Conservation (phyloP, 2,888 invertebrate genomes). For the Brenthis hecate region DNA sequence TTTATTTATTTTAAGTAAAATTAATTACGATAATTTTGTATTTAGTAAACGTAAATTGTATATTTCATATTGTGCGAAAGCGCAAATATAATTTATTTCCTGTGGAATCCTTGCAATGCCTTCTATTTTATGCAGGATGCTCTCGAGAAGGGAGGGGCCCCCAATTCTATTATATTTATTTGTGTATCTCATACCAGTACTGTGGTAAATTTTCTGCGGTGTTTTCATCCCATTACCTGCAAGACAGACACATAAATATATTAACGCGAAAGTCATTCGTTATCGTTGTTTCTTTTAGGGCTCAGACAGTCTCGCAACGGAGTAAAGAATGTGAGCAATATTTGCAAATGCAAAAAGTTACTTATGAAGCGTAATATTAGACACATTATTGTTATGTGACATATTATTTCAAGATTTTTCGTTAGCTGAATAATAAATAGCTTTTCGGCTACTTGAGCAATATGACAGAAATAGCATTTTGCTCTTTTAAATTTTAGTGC, state of each 20-base stretch:
- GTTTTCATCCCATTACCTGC: constrained; percentile 80
- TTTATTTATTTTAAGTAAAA: too few relatives aligned
- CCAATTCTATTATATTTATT: constrained; percentile 66
- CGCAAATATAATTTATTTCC: constrained; percentile 55
- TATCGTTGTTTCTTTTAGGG: constrained; percentile 54
- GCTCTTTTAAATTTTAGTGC: too few relatives aligned
- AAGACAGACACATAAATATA: constrained; percentile 77
- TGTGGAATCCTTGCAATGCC: constrained; percentile 55
- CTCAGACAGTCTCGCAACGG: constrained; percentile 22
- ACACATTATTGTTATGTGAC: constrained; percentile 4
- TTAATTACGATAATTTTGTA: too few relatives aligned
- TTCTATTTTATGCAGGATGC: constrained; percentile 64
- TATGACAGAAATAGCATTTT: too few relatives aligned
- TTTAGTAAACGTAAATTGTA: too few relatives aligned
- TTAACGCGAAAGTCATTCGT: constrained; percentile 65
- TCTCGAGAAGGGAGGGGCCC: constrained; percentile 50
- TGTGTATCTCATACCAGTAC: constrained; percentile 59
- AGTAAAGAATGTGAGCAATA: constrained; percentile 13
- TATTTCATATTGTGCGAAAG: constrained; percentile 10
- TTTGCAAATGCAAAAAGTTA: constrained; percentile 14
- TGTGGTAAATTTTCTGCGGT: constrained; percentile 68
- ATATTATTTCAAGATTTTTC: constrained; percentile 3
- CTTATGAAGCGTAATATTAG: constrained; percentile 6
- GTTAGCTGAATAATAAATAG: neutral
- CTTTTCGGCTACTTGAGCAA: neutral